phyloP scores from a whole-genome alignment of 1,140 invertebrate genomes.

The Halictus rubicundus region DNA sequence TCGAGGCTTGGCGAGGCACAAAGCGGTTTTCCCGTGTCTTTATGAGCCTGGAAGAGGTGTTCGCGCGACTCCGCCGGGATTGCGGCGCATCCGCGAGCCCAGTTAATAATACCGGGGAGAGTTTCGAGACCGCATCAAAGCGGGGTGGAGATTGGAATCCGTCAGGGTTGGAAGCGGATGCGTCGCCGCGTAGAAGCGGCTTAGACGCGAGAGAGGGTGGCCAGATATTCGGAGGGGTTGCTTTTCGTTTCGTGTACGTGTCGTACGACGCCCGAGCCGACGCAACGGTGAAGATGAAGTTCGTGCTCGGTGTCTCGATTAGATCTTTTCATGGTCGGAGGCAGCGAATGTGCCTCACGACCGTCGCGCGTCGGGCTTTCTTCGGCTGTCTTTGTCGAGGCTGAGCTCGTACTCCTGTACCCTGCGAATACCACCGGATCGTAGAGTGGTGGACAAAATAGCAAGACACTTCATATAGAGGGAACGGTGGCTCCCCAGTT shows the following conservation, averaged over 20 bases:
- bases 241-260: not conserved
- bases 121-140: slow-evolving; percentile 47
- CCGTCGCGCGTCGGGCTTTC: not conserved
- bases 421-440: slow-evolving; percentile 10
- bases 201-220: slow-evolving; percentile 16
- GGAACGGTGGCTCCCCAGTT: too few relatives aligned
- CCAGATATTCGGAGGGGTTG: slow-evolving; percentile 26
- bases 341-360: not conserved
- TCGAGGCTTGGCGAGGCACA: not conserved
- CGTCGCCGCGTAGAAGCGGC: not conserved
- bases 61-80: slow-evolving; percentile 1
- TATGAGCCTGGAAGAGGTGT: slow-evolving; percentile 2
- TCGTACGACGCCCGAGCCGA: not conserved
- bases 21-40: not conserved
- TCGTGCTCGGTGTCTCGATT: slow-evolving; percentile 66
- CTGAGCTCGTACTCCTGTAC: not conserved
- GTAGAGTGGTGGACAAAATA: not conserved
- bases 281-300: slow-evolving; percentile 52
- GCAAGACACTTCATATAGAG: too few relatives aligned
- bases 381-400: slow-evolving; percentile 10
- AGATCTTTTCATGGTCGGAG: slow-evolving; percentile 47
- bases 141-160: slow-evolving; percentile 50
- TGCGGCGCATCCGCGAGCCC: slow-evolving; percentile 5
- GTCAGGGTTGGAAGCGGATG: slow-evolving; percentile 18
- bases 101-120: slow-evolving; percentile 51